phyloP scores from a whole-genome alignment of 2,888 invertebrate species.

The Mycalesis mineus region DNA sequence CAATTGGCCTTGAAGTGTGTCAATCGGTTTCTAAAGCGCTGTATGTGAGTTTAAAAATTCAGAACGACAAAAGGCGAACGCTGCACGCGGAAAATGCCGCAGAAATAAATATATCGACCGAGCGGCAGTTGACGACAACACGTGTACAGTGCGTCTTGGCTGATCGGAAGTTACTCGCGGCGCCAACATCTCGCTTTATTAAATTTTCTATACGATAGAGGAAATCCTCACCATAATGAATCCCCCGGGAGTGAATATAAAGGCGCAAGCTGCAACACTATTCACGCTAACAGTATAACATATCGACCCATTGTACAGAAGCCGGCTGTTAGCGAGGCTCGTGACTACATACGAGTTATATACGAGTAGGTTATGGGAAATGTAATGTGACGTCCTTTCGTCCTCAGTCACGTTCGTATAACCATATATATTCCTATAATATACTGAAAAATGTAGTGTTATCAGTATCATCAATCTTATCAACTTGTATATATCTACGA shows the following conservation, averaged over 20 bases:
- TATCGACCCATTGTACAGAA: conserved; percentile 59
- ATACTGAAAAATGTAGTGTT: conserved; percentile 21
- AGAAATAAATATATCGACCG: conserved; percentile 1
- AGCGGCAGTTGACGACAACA: not conserved
- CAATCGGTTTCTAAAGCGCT: conserved; percentile 1
- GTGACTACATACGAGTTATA: conserved; percentile 9
- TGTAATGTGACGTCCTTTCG: conserved; percentile 45
- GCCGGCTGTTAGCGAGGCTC: conserved; percentile 38
- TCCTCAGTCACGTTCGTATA: conserved; percentile 7
- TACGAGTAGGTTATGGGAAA: conserved; percentile 51
- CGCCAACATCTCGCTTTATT: not conserved
- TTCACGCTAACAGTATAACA: conserved; percentile 45
- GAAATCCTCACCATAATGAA: not conserved
- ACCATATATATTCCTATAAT: not conserved
- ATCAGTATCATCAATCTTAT: conserved; percentile 17
- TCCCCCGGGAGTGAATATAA: not conserved
- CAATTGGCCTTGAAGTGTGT: conserved; percentile 6
- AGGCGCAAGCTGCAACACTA: not conserved
- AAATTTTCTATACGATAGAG: not conserved
- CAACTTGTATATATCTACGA: no score
- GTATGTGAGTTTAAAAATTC: not conserved
- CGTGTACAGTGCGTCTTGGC: no score
- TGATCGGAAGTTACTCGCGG: not conserved
- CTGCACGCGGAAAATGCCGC: not conserved
- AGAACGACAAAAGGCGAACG: not conserved